These are phyloP conservation scores for Polyommatus iphigenia DNA, from an alignment of 2,888 invertebrate species.

Conservation along the genomic window DNA sequence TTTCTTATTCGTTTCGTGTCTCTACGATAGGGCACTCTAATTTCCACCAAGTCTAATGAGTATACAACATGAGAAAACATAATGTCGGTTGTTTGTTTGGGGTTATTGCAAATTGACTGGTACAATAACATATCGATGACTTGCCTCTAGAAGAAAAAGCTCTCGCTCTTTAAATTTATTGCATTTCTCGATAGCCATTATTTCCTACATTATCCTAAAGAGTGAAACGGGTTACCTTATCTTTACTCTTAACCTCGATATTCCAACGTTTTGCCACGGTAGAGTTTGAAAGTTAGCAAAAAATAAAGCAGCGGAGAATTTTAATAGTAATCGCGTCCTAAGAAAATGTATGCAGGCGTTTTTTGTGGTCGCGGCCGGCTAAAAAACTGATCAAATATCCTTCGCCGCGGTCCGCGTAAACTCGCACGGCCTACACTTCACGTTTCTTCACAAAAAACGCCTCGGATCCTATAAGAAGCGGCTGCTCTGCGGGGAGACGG, in stretches of 20 bases:
- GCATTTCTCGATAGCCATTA: no score
- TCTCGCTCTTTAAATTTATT: no score
- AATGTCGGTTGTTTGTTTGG: neutral
- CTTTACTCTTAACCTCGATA: neutral
- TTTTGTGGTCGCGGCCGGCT: slow-evolving; percentile 56
- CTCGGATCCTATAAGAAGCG: slow-evolving; percentile 59
- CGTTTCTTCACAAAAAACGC: slow-evolving; percentile 47
- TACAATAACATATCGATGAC: neutral
- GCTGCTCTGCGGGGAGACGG: slow-evolving; percentile 50
- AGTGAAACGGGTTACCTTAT: no score
- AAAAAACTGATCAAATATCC: slow-evolving; percentile 76
- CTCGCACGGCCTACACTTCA: slow-evolving; percentile 55
- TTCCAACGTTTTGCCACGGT: neutral
- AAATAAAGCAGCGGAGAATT: slow-evolving; percentile 7
- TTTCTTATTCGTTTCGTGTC: slow-evolving; percentile 9
- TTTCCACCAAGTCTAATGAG: neutral
- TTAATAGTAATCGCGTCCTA: slow-evolving; percentile 27
- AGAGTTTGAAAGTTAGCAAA: neutral
- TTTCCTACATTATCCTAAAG: no score
- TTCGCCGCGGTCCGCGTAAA: slow-evolving; percentile 66
- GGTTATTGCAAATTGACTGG: neutral
- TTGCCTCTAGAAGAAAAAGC: no score
- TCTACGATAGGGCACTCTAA: neutral
- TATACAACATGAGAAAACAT: neutral
- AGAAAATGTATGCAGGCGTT: slow-evolving; percentile 28